Percentiles rank a stretch among this genome's conserved stretches.
These are phyloP conservation scores for Gymnogyps californianus DNA, from an alignment of 2,113 vertebrate species.

Conservation along the genomic window DNA sequence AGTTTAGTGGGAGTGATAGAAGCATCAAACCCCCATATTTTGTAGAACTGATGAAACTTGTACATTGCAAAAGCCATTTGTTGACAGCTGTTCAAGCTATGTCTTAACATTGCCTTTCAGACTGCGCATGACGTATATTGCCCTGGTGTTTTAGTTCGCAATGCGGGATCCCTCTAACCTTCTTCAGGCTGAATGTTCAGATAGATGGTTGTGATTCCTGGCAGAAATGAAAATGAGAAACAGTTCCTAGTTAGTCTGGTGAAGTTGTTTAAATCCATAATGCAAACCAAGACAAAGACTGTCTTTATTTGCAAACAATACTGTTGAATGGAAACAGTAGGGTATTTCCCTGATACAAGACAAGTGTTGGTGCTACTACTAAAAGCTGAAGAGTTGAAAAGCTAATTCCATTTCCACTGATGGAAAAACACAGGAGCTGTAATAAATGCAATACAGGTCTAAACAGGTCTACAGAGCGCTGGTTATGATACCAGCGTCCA, in stretches of 20 bases:
- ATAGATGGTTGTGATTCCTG: neutral
- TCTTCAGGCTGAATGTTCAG: neutral
- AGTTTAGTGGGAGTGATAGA: neutral
- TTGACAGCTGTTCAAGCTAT: neutral
- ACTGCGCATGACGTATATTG: fast-evolving
- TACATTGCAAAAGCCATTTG: neutral
- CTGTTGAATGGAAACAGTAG: neutral
- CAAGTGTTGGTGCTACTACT: neutral
- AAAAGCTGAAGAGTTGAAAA: neutral
- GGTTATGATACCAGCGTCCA: neutral
- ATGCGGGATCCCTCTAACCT: neutral
- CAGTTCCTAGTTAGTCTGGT: neutral
- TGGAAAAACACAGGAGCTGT: neutral
- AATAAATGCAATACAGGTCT: neutral
- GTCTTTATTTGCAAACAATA: neutral
- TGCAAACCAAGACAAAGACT: neutral
- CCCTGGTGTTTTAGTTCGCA: neutral
- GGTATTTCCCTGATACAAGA: neutral
- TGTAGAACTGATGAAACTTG: neutral
- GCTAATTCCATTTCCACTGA: neutral
- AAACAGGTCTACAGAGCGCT: neutral
- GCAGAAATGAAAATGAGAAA: neutral
- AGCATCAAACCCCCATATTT: neutral
- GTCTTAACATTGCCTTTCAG: neutral
- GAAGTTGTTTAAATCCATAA: neutral